Percentiles rank a stretch among this genome's conserved stretches.
Evolutionary conservation across 2,888 invertebrate species (phyloP).

Genomic region (Cataglyphis albicans): DNA sequence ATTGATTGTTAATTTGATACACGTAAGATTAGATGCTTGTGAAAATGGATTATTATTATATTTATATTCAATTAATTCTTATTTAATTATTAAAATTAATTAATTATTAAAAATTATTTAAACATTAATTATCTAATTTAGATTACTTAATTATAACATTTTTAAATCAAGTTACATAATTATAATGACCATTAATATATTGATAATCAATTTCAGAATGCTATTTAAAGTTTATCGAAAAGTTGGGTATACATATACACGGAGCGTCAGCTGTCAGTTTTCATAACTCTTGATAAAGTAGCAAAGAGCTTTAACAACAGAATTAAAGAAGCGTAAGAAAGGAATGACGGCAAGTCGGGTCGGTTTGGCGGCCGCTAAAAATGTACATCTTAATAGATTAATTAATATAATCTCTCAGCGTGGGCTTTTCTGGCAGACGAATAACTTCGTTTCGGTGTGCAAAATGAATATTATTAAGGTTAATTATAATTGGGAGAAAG

Average conservation of each 20-base stretch:
- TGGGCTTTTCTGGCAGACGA: constrained; percentile 63
- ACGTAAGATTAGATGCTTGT: background rate
- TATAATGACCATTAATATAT: constrained; percentile 9
- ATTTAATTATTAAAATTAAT: background rate
- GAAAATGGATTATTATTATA: background rate
- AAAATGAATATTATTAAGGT: constrained; percentile 82
- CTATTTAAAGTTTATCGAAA: constrained; percentile 31
- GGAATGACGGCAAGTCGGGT: constrained; percentile 38
- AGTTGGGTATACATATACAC: constrained; percentile 30
- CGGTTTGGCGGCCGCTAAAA: constrained; percentile 67
- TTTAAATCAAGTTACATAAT: background rate
- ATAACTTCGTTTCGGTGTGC: constrained; percentile 70
- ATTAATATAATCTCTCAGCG: constrained; percentile 80
- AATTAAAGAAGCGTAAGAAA: constrained; percentile 61
- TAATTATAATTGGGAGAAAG: constrained; percentile 81
- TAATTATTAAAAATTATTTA: background rate
- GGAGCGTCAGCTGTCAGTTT: constrained; percentile 47
- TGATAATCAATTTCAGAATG: constrained; percentile 33
- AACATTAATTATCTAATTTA: constrained; percentile 10
- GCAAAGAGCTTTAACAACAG: constrained; percentile 61
- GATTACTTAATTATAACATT: background rate
- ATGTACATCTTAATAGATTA: constrained; percentile 81
- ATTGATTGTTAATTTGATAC: background rate
- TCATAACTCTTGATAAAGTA: constrained; percentile 58
- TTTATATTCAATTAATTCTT: background rate